phyloP scores from a whole-genome alignment of 2,113 vertebrate genomes.

The Anarhynchus alexandrinus region DNA sequence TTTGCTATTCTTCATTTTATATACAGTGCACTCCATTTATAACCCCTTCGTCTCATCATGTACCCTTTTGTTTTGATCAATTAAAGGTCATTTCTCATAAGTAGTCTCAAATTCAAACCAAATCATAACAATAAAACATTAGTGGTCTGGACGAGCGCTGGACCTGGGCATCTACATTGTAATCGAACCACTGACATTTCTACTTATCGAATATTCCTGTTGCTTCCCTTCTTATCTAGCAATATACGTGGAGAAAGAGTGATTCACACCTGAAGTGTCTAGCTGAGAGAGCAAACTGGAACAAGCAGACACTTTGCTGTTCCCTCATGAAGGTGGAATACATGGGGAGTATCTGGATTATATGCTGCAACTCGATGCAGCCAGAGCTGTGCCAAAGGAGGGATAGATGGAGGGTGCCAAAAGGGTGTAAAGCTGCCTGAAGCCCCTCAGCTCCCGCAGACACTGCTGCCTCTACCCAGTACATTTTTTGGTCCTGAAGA shows the following conservation, averaged over 20 bases:
- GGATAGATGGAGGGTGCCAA: background rate
- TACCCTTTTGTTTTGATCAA: background rate
- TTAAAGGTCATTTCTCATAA: background rate
- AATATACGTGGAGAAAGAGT: background rate
- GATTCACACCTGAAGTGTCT: background rate
- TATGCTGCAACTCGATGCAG: background rate
- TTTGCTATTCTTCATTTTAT: background rate
- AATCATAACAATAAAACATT: background rate
- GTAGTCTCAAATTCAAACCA: background rate
- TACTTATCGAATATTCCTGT: background rate
- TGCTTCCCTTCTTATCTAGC: background rate
- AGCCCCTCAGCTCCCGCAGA: background rate
- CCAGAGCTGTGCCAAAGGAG: background rate
- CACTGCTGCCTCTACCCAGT: background rate
- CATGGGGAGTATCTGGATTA: background rate
- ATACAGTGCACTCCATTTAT: background rate
- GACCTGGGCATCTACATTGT: background rate
- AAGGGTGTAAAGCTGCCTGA: background rate
- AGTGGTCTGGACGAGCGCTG: background rate
- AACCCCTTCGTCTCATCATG: background rate
- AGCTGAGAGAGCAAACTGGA: background rate
- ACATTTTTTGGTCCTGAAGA: background rate
- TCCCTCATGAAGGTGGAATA: background rate
- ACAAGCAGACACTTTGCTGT: background rate
- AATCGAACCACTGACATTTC: background rate